Evolutionary conservation across 2,888 invertebrate species (phyloP), one percentile per base, ranked within the genome.

Genomic region (Drosophila infuscata): DNA sequence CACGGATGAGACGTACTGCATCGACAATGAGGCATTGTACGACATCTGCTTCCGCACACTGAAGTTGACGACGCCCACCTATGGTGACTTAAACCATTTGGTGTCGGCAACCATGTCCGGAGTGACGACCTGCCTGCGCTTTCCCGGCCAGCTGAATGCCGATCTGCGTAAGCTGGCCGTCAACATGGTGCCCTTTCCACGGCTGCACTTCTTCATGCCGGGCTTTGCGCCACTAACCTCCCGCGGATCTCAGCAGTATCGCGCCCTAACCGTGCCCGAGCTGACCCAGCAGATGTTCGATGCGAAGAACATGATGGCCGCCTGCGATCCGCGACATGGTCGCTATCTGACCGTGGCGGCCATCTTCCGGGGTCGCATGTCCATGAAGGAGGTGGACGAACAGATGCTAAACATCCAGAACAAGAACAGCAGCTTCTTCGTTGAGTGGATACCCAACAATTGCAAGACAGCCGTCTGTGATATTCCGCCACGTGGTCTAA

Each of bases 101-200:
- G 98, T 98, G 57, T 97, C 97, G 38, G 95, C 96, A 66, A 97
- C 97, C 65, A 97, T 97, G 97, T 97, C 97, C 54, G 97, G 97
- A 62, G 97, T 98, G 9, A 98, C 97, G 59, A 98, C 98, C 70
- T 93, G 98, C 93, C 94, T 97, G 61, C 94, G 96, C 81, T 99
- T 98, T 95, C 98, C 98, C 12, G 98, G 98, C 81, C 98, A 99
- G 94, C 94, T 98, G 85, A 98, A 98, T 93, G 98, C 98, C 49
- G 98, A 98, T 94, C 94, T 99, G 78, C 95, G 98, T 82, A 97
- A 99, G 93, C 94, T 98, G 89, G 97, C 98, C 51, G 98, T 99
- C 66, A 99, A 99, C 95, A 98, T 99, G 98, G 98, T 99, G 36
- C 99, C 99, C 61, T 99, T 99, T 96, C 98, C 98, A 3, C 96